Base-by-base conservation (phyloP, 2,888 invertebrate genomes). In the Lissonota sp. region DNA sequence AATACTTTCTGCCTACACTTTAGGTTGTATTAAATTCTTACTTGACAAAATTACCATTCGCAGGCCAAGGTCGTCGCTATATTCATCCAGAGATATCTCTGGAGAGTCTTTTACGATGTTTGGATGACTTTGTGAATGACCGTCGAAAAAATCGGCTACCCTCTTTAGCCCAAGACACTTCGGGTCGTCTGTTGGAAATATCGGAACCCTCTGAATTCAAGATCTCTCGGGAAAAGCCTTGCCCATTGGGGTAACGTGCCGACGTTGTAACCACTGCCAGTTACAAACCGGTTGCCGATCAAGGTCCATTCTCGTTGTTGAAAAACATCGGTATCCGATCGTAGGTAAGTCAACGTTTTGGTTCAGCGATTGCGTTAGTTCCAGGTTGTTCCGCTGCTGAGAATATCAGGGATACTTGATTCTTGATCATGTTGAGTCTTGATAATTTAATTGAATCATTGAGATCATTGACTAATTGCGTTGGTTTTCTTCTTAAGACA, bases 221-320 rank as follows among this genome's bases (percentile, higher is more conserved):
- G 12, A 5, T 6, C 5, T 37, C 55, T 46, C 6, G 12, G 7
- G 37, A 14, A n/a, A 37, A 46, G 26, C 3, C 12, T 73, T 10
- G 12, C 12, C 12, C 8, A n/a, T 63, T 39, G 53, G 53, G 79
- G 16, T 64, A 71, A 74, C n/a, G 74, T 74, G 46, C 60, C 74
- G 63, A 82, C 60, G 26, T 51, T 7, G 53, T 8, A 72, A n/a
- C 14, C 10, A 39, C 70, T 5, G 75, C 40, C 40, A 39, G 70
- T 75, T 26, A 64, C 26, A 8, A 55, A 49, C 49, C 69, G 79
- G n/a, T 57, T 57, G 73, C 5, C 40, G 57, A 53, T 57, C 40
- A 12, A 0, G 7, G 4, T 46, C 67, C n/a, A 10, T 57, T 10
- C 73, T 63, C 26, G 79, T 16, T 67, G 26, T 26, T 26, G 26